Percentiles rank a stretch among this genome's conserved stretches.
Conservation (phyloP, 2,113 vertebrate genomes). For the Toxostoma redivivum region DNA sequence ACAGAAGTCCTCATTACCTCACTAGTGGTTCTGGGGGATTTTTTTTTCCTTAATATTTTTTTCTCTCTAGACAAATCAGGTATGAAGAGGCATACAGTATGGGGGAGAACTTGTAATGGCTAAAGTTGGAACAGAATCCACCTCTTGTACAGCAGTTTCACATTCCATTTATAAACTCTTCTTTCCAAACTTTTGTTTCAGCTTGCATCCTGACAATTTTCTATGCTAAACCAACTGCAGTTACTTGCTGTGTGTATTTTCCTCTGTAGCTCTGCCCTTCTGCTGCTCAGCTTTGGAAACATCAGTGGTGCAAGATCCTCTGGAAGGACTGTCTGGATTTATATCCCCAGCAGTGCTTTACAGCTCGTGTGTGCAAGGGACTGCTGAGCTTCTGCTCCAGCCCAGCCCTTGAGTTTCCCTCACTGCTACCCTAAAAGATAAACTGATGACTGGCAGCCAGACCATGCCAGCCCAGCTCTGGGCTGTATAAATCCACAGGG, state of each 20-base stretch:
- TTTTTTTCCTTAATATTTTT: background rate
- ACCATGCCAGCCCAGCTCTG: background rate
- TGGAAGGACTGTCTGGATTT: background rate
- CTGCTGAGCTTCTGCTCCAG: background rate
- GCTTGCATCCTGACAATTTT: background rate
- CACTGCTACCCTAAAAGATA: background rate
- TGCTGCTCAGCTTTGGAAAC: background rate
- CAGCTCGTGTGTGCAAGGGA: background rate
- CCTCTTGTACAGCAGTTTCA: background rate
- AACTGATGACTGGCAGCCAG: background rate
- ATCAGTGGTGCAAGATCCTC: background rate
- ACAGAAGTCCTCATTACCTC: background rate
- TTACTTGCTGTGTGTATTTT: background rate
- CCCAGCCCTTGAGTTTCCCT: background rate
- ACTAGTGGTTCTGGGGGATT: fast-evolving
- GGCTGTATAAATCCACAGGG: background rate
- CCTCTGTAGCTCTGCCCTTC: background rate
- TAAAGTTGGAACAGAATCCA: background rate
- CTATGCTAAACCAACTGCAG: background rate
- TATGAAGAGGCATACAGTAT: background rate
- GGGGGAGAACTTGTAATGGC: background rate
- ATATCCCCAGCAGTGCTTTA: background rate
- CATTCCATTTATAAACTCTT: background rate
- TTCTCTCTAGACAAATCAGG: background rate
- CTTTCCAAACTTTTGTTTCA: background rate